Base-by-base conservation (phyloP, 2,113 vertebrate genomes). In the Erythrocebus patas region DNA sequence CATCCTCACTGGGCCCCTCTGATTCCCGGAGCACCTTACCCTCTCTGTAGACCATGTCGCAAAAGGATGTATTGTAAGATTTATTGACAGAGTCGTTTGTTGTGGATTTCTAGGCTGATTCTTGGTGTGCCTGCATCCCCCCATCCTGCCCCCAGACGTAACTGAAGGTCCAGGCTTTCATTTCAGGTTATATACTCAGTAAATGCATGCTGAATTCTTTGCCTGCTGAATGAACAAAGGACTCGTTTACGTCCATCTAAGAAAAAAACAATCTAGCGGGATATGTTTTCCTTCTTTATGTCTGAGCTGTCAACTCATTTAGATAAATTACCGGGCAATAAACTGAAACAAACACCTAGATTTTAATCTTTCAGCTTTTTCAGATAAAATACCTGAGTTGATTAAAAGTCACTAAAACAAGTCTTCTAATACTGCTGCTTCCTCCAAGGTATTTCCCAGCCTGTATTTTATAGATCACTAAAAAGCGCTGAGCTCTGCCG, bases 401-500 rank as follows among this genome's bases (percentile, higher is more conserved):
- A 88, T 48, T 75, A 70, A n/a, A 81, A 92, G n/a, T 59, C 30
- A 38, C 84, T 83, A 64, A 48, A 73, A 76, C n/a, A 70, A 84
- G 27, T 25, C n/a, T 86, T 59, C 55, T 32, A 64, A 85, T 85
- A 43, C 68, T n/a, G 8, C 27, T 16, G 18, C 83, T 81, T 61
- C 22, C 86, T 64, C 73, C 12, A 48, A 68, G 66, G 83, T 40
- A 50, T 3, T 57, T n/a, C 78, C n/a, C 82, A 64, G 93, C n/a
- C 48, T 84, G 38, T 13, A 0, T n/a, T 95, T 97, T 79, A 97
- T 79, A 68, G 97, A 80, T 81, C 97, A 70, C 75, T 85, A 93
- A 95, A 96, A 52, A 48, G 32, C 38, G 1, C 38, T 23, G 23
- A 43, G 59, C 32, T 57, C 0, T 1, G 70, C 40, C 59, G 38